Conservation (phyloP, 2,113 vertebrate genomes). For the Xyrauchen texanus region DNA sequence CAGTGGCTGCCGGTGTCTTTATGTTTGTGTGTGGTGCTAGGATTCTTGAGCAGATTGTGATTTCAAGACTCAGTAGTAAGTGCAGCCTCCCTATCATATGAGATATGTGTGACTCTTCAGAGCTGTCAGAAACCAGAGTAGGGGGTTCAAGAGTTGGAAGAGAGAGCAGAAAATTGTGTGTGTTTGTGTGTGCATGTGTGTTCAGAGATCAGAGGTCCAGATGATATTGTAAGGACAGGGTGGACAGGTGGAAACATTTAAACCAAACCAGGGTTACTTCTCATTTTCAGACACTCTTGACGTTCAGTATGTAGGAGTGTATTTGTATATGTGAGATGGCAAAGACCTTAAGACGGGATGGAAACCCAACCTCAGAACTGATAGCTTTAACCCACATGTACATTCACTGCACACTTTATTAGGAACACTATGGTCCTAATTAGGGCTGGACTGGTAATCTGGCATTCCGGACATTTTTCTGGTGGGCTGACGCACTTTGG, state of each 20-base stretch:
- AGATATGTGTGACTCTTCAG: constrained; percentile 29
- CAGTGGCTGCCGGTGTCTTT: neutral
- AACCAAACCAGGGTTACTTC: constrained; percentile 53
- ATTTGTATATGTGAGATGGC: constrained; percentile 11
- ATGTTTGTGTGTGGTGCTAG: neutral
- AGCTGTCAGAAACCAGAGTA: constrained; percentile 42
- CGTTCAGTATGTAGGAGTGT: constrained; percentile 21
- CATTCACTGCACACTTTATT: too few relatives aligned
- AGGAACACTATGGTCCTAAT: too few relatives aligned
- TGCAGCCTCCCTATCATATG: neutral
- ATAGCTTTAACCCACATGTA: neutral
- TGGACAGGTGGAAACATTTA: constrained; percentile 60
- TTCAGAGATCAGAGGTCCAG: constrained; percentile 11
- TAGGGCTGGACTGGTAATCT: too few relatives aligned
- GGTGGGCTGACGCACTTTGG: too few relatives aligned
- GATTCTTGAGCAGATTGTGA: neutral
- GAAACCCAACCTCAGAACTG: constrained; percentile 24
- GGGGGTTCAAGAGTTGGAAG: constrained; percentile 10
- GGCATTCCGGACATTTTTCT: too few relatives aligned
- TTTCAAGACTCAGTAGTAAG: neutral
- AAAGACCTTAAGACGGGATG: constrained; percentile 10
- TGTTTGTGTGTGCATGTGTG: constrained; percentile 21
- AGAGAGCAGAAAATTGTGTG: constrained; percentile 2
- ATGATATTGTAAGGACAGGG: constrained; percentile 36
- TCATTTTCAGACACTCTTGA: constrained; percentile 17